These are phyloP conservation scores for Eretmochelys imbricata DNA, from an alignment of 2,113 vertebrate species.

Conservation along the genomic window DNA sequence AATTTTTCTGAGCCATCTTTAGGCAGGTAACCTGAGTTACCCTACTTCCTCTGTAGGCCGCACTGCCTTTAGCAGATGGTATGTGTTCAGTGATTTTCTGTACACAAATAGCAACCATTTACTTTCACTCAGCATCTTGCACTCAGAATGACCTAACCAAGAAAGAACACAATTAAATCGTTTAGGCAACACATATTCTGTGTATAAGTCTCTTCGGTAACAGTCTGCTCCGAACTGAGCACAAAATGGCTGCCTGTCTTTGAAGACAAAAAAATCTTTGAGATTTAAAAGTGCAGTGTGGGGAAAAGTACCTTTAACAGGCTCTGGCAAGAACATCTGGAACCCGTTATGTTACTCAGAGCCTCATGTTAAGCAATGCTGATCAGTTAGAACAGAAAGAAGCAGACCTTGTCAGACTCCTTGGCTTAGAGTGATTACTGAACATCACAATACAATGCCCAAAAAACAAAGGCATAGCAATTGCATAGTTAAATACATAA, in stretches of 20 bases:
- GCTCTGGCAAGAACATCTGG: background rate
- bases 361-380: background rate
- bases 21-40: constrained; percentile 1
- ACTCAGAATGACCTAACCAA: background rate
- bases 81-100: background rate
- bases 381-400: background rate
- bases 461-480: background rate
- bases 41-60: background rate
- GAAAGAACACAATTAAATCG: background rate
- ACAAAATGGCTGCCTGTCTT: constrained; percentile 51
- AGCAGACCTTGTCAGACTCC: background rate
- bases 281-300: background rate
- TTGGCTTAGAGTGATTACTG: background rate
- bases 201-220: background rate
- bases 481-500: background rate
- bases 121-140: background rate
- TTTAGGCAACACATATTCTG: constrained; percentile 19
- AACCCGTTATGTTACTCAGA: background rate
- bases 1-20: constrained; percentile 34
- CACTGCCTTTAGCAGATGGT: background rate
- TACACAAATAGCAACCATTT: background rate
- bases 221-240: constrained; percentile 7
- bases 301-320: background rate
- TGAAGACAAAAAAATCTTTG: constrained; percentile 38
- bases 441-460: background rate